phyloP scores from a whole-genome alignment of 2,797 vertebrate genomes.

The Xerus rutilus region DNA sequence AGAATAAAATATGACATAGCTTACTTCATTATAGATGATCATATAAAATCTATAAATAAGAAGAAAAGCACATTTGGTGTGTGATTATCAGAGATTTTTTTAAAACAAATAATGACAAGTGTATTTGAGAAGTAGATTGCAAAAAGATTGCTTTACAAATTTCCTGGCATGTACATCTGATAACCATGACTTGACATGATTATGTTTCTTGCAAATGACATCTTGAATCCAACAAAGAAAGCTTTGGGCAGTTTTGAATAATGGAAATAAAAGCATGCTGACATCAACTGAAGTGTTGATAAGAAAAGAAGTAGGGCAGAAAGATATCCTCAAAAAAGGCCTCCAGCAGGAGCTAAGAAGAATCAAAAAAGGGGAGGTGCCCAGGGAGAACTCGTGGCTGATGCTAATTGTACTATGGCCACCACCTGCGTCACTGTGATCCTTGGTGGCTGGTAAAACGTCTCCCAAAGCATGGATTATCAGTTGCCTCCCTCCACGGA shows the following conservation, averaged over 20 bases:
- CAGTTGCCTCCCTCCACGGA: background rate
- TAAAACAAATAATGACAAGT: background rate
- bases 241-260: background rate
- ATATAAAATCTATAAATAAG: background rate
- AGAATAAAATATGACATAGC: background rate
- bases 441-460: background rate
- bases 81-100: background rate
- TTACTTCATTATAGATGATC: background rate
- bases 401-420: background rate
- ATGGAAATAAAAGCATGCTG: background rate
- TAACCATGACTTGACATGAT: background rate
- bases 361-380: background rate
- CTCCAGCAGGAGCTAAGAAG: background rate
- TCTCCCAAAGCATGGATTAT: background rate
- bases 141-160: background rate
- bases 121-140: background rate
- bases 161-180: background rate
- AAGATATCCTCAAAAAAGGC: background rate
- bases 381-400: background rate
- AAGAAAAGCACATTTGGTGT: background rate
- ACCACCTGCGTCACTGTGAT: background rate
- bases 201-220: background rate
- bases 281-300: background rate
- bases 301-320: conserved; percentile 1
- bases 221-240: background rate